Evolutionary conservation across 2,113 vertebrate genomes (phyloP).

Genomic region (Orthochromis indermauri): DNA sequence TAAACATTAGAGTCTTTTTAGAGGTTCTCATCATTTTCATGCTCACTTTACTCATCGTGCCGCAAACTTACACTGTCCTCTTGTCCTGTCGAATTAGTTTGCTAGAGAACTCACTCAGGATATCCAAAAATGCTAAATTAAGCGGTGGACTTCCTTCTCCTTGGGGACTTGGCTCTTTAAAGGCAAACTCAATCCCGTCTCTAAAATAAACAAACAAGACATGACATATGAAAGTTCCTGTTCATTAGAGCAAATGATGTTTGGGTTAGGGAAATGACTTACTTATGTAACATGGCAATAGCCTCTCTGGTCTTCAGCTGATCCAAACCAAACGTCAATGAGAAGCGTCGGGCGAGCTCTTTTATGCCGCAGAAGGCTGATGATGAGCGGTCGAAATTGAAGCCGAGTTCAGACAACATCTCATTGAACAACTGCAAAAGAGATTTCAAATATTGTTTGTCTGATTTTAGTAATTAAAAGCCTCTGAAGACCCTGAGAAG

Average conservation of each 20-base stretch:
- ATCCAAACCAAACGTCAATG: conserved; percentile 94
- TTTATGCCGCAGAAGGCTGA: conserved; percentile 94
- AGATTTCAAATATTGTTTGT: neutral
- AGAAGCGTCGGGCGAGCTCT: conserved; percentile 93
- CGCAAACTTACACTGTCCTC: conserved; percentile 89
- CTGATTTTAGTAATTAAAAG: neutral
- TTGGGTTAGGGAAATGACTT: conserved; percentile 43
- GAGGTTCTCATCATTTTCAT: neutral
- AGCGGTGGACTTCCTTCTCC: conserved; percentile 88
- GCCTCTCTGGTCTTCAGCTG: conserved; percentile 95
- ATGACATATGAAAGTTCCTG: neutral
- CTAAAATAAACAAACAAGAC: conserved; percentile 57
- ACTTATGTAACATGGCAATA: conserved; percentile 98
- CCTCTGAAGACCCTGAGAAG: neutral
- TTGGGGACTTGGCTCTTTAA: conserved; percentile 94
- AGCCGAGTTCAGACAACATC: conserved; percentile 89
- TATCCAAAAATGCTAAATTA: conserved; percentile 91
- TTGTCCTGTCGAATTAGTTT: conserved; percentile 96
- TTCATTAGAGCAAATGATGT: neutral
- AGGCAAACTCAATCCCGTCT: conserved; percentile 96
- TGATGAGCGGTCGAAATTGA: conserved; percentile 87
- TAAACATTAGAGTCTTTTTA: neutral
- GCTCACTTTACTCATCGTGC: neutral
- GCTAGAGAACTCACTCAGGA: conserved; percentile 95
- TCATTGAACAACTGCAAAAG: conserved; percentile 88